Percentiles rank a stretch among this genome's conserved stretches.
Conservation (phyloP, 1,140 invertebrate genomes). For the Drosophila fuyamai region DNA sequence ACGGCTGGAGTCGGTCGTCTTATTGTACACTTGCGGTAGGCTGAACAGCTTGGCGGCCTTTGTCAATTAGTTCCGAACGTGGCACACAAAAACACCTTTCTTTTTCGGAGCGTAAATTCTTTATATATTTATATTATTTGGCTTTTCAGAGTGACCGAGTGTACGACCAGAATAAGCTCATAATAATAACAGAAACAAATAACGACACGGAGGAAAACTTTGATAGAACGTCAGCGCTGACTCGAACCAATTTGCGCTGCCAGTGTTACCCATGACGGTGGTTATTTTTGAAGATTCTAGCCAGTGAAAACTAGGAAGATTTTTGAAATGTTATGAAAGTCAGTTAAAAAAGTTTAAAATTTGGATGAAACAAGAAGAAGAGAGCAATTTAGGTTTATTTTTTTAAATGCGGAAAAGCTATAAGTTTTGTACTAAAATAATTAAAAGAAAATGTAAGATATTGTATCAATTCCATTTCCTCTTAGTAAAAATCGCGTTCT, state of each 20-base stretch:
- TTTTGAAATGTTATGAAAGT: too few relatives aligned
- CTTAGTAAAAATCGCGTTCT: too few relatives aligned
- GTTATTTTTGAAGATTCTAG: neutral
- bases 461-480: too few relatives aligned
- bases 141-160: neutral
- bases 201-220: neutral
- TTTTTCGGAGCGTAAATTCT: conserved; percentile 6
- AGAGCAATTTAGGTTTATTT: too few relatives aligned
- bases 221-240: neutral
- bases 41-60: conserved; percentile 73
- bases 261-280: neutral
- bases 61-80: conserved; percentile 11
- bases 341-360: too few relatives aligned
- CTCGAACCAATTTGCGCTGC: neutral
- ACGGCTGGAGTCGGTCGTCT: conserved; percentile 58
- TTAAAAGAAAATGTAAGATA: too few relatives aligned
- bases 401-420: too few relatives aligned
- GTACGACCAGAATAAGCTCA: too few relatives aligned
- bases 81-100: conserved; percentile 17
- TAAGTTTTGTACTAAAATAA: too few relatives aligned
- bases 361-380: too few relatives aligned
- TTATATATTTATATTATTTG: conserved; percentile 4
- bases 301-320: too few relatives aligned
- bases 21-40: conserved; percentile 72
- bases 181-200: neutral